Evolutionary conservation across 2,888 invertebrate species (phyloP).

Genomic region (Meta bourneti): DNA sequence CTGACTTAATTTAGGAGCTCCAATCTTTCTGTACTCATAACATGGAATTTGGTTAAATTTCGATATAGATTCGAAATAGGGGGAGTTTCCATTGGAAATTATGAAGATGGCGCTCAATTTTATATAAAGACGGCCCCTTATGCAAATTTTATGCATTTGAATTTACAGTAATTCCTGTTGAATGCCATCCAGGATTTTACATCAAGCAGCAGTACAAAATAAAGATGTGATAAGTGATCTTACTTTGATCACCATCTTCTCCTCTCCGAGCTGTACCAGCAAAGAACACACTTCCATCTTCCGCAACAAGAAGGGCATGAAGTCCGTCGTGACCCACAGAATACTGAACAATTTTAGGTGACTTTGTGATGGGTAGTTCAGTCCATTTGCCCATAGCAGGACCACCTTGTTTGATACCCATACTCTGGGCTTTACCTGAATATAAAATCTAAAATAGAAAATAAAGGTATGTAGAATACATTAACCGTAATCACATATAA

Average conservation of each 20-base stretch:
- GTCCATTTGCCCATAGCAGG: constrained; percentile 81
- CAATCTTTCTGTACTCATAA: too few relatives aligned
- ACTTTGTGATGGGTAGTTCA: constrained; percentile 85
- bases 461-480: constrained; percentile 18
- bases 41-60: too few relatives aligned
- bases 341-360: constrained; percentile 88
- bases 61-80: too few relatives aligned
- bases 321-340: constrained; percentile 96
- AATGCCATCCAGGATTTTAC: too few relatives aligned
- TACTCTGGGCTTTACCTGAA: constrained; percentile 90
- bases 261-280: constrained; percentile 93
- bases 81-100: too few relatives aligned
- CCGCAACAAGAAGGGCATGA: constrained; percentile 93
- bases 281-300: constrained; percentile 94
- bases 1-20: too few relatives aligned
- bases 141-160: too few relatives aligned
- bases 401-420: constrained; percentile 88
- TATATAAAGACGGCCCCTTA: too few relatives aligned
- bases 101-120: too few relatives aligned
- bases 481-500: neutral
- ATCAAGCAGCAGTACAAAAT: too few relatives aligned
- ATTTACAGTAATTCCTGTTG: too few relatives aligned
- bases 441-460: constrained; percentile 86
- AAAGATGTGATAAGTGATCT: constrained; percentile 73
- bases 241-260: constrained; percentile 93